Evolutionary conservation across 1,140 invertebrate genomes (phyloP).

Genomic region (Idris sp.): DNA sequence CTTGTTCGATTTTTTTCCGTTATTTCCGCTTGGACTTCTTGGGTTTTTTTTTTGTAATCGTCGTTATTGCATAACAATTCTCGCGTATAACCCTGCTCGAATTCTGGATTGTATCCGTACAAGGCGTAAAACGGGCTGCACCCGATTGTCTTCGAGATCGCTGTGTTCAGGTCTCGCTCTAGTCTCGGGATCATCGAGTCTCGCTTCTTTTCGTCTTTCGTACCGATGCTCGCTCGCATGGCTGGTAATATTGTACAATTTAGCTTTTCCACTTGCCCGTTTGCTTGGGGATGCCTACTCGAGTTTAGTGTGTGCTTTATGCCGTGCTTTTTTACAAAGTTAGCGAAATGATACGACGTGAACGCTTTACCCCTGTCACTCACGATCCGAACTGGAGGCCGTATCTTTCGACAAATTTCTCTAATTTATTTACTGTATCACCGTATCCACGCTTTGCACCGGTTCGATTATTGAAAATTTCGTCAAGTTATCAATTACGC

Average conservation of each 20-base stretch:
- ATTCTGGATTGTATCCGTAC: conserved; percentile 1
- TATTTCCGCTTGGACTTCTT: no score
- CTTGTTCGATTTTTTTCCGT: no score
- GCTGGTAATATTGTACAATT: background rate
- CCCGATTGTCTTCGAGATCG: background rate
- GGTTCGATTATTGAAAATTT: background rate
- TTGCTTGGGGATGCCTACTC: conserved; percentile 6
- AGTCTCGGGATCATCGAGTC: background rate
- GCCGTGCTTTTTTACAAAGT: background rate
- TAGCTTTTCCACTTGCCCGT: conserved; percentile 4
- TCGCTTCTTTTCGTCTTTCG: background rate
- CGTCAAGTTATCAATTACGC: background rate
- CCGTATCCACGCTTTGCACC: conserved; percentile 2
- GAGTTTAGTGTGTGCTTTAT: background rate
- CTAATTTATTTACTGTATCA: background rate
- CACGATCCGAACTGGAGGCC: background rate
- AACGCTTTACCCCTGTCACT: background rate
- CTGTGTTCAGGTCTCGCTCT: background rate
- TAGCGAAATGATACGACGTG: background rate
- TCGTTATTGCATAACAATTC: no score
- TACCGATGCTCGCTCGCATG: background rate
- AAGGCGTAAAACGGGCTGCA: background rate
- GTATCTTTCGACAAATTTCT: background rate
- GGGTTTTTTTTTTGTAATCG: no score
- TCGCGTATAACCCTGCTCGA: no score